phyloP scores from a whole-genome alignment of 1,140 invertebrate species.

The Thereuonema tuberculata region DNA sequence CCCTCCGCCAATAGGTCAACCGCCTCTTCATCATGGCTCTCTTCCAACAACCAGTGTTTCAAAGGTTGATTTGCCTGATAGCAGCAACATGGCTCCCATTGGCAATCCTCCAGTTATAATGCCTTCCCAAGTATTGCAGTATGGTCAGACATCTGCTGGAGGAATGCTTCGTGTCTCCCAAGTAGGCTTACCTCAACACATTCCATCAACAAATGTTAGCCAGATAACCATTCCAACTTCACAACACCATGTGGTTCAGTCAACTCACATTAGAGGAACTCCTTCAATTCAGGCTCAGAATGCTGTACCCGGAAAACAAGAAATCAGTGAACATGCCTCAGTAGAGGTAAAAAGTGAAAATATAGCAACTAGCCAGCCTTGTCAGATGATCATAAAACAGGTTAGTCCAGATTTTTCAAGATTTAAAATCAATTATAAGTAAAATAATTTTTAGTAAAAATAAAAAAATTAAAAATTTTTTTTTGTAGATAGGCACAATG shows the following conservation, averaged over 20 bases:
- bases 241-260: no score
- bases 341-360: background rate
- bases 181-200: conserved; percentile 1
- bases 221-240: no score
- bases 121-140: background rate
- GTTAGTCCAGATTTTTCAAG: no score
- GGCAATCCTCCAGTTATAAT: conserved; percentile 5
- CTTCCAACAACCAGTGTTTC: background rate
- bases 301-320: no score
- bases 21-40: background rate
- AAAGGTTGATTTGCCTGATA: background rate
- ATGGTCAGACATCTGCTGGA: background rate
- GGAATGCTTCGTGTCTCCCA: background rate
- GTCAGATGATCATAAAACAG: background rate
- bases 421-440: no score
- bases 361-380: background rate
- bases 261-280: no score
- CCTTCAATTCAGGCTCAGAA: no score
- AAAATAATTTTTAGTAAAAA: no score
- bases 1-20: background rate
- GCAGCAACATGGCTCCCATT: background rate
- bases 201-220: background rate
- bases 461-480: no score
- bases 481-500: no score
- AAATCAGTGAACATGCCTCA: no score